Base-by-base conservation (phyloP, 2,888 invertebrate genomes). In the Cybosia mesomella region DNA sequence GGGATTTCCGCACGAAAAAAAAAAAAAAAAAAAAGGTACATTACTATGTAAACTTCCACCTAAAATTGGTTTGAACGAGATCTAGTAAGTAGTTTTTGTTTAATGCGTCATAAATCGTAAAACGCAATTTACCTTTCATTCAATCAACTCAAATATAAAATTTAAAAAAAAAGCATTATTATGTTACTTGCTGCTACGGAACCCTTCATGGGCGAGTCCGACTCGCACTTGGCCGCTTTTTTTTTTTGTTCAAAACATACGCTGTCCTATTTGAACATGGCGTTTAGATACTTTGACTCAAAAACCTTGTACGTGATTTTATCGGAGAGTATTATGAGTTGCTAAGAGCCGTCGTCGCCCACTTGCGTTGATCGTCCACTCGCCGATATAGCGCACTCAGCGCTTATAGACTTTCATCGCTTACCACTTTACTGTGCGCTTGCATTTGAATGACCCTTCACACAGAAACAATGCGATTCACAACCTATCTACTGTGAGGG, bases 291-390 rank as follows among this genome's bases (percentile, higher is more conserved):
- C 22, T 68, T 72, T 72, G 75, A 80, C 75, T 83, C 77, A 71
- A 68, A 67, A 65, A 64, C 21, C 18, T 66, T 64, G 77, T 75
- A 80, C 80, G 80, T 80, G 80, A 82, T 81, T 81, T 82, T 83
- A 80, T 80, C 83, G 69, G 34, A 55, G 66, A 70, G 79, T 80
- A 72, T 80, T 75, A 83, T 71, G 76, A 74, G 76, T 57, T 64
- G 57, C n/a, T 66, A 70, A 75, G 73, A 71, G 73, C 64, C 49
- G 68, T 58, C 64, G 61, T 58, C 64, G 61, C 63, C 75, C 88
- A 88, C 91, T 92, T 85, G 84, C 86, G 78, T 83, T 82, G 89
- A 91, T 89, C 91, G 90, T 80, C 84, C 91, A 88, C 90, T 92
- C 86, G 66, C 72, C 86, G 83, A 83, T 82, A 86, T 75, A 87